phyloP scores from a whole-genome alignment of 53 echinoderm and acorn worm genomes.

The Antedon mediterranea region DNA sequence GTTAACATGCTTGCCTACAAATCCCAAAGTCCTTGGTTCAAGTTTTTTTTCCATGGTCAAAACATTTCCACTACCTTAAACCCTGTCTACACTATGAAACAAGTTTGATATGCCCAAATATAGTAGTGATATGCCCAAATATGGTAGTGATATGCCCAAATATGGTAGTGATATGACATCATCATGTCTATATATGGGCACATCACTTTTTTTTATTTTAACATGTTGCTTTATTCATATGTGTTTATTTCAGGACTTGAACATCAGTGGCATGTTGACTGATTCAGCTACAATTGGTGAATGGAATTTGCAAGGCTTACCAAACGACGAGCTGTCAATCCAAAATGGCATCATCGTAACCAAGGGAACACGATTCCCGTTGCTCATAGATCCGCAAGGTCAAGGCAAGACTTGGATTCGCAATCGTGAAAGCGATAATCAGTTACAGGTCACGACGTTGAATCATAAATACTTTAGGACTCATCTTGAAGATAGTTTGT shows the following conservation, averaged over 20 bases:
- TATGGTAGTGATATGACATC: no score
- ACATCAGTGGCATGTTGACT: constrained; percentile 60
- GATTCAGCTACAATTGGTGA: constrained; percentile 85
- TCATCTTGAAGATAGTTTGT: constrained; percentile 88
- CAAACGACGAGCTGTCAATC: constrained; percentile 89
- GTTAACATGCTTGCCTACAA: no score
- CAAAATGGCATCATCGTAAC: constrained; percentile 99
- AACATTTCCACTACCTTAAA: no score
- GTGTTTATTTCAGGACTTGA: constrained; percentile 46
- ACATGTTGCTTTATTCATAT: background rate
- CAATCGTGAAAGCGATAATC: constrained; percentile 65
- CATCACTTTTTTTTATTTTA: background rate
- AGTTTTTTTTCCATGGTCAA: background rate
- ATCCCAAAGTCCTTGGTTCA: no score
- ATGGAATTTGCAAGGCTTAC: constrained; percentile 92
- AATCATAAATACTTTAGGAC: constrained; percentile 99
- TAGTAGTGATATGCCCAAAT: no score
- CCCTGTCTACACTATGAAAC: no score
- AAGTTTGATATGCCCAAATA: no score
- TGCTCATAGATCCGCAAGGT: constrained; percentile 93
- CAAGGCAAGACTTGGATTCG: constrained; percentile 94
- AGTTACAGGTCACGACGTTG: constrained; percentile 64
- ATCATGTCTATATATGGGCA: no score
- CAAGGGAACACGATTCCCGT: constrained; percentile 76
- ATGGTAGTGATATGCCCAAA: no score